phyloP scores from a whole-genome alignment of 2,797 vertebrate genomes.

The Calcarius lapponicus region DNA sequence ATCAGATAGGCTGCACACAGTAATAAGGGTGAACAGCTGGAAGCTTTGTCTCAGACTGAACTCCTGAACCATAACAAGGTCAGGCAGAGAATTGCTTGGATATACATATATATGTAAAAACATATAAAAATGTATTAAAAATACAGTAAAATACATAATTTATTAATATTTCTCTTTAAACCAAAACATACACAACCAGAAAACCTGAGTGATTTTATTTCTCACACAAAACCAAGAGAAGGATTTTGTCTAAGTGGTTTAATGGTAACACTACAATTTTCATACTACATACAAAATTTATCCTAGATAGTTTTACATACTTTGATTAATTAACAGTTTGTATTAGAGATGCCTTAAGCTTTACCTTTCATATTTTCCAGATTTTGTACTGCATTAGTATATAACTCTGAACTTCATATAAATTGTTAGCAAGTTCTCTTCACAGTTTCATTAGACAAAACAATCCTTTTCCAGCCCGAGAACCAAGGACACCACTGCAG shows the following conservation, averaged over 20 bases:
- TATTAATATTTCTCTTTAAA: conserved; percentile 12
- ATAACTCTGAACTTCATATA: background rate
- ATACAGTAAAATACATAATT: background rate
- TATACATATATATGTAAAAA: background rate
- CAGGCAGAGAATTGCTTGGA: background rate
- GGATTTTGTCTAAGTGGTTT: background rate
- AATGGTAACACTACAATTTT: background rate
- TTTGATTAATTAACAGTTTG: background rate
- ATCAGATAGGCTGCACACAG: background rate
- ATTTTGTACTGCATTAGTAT: background rate
- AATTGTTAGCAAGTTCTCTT: background rate
- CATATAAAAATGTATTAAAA: background rate
- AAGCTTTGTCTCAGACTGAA: background rate
- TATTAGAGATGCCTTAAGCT: background rate
- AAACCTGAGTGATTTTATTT: background rate
- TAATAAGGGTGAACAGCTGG: too few relatives aligned
- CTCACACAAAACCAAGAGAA: background rate
- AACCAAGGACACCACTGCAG: background rate
- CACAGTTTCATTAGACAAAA: background rate
- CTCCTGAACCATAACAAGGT: background rate
- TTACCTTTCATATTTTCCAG: background rate
- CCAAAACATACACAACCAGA: background rate
- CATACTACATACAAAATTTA: background rate
- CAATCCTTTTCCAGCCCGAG: background rate
- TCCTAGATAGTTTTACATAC: background rate